A percentile compares a stretch with the other conserved stretches of the same genome.
Evolutionary conservation across 2,797 vertebrate genomes (phyloP).

Genomic region (Cossypha dichroa): DNA sequence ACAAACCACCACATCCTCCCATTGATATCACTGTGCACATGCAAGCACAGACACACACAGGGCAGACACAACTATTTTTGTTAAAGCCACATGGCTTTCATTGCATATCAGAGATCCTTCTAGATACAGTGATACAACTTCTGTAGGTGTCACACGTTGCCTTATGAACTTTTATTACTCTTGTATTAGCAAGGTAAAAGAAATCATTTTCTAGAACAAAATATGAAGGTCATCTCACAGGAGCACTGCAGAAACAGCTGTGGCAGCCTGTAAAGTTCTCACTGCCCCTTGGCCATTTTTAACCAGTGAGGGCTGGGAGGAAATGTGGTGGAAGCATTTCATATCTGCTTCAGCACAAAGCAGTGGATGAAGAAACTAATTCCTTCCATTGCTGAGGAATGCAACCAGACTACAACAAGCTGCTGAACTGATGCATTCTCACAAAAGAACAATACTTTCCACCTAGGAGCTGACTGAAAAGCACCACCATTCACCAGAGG

Average conservation of each 20-base stretch:
- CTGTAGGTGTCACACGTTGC: background rate
- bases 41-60: background rate
- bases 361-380: background rate
- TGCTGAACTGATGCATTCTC: background rate
- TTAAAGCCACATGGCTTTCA: background rate
- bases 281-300: background rate
- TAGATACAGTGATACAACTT: background rate
- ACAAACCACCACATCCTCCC: background rate
- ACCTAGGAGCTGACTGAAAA: background rate
- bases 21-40: rapidly evolving
- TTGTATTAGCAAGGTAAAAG: background rate
- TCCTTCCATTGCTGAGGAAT: background rate
- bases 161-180: background rate
- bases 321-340: background rate
- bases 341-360: background rate
- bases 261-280: background rate
- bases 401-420: background rate
- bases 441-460: background rate
- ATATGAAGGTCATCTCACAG: background rate
- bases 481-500: background rate
- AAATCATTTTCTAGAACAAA: background rate
- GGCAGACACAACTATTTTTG: background rate
- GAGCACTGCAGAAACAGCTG: background rate
- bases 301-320: background rate
- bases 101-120: background rate